phyloP scores from a whole-genome alignment of 2,888 invertebrate genomes.

The Rhopalosiphum nymphaeae region DNA sequence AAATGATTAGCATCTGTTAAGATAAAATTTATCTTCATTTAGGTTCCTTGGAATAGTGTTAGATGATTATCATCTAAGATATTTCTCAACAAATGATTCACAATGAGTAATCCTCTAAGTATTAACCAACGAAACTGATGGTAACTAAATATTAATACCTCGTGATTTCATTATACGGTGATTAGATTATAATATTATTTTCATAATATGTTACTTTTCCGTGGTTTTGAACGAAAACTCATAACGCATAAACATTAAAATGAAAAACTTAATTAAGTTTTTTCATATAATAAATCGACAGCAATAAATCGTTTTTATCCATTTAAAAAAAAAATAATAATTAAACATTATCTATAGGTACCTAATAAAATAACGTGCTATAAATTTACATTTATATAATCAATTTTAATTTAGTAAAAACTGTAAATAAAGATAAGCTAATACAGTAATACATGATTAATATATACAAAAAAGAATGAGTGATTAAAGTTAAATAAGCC shows the following conservation, averaged over 20 bases:
- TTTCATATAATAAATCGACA: background rate
- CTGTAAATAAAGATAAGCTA: background rate
- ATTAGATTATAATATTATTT: background rate
- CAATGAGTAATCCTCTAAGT: background rate
- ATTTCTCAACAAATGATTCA: background rate
- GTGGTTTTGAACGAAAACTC: background rate
- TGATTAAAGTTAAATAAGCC: background rate
- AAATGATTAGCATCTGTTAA: background rate
- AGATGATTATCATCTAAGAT: background rate
- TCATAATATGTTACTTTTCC: background rate
- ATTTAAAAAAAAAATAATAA: background rate
- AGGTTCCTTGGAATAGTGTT: background rate
- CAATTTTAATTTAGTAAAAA: background rate
- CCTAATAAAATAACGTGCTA: background rate
- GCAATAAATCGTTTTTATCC: background rate
- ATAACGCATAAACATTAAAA: background rate
- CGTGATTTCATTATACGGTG: background rate
- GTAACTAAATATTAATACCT: slow-evolving; percentile 12
- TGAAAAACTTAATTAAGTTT: background rate
- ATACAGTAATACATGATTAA: background rate
- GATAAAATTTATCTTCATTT: background rate
- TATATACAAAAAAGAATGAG: background rate
- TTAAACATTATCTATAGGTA: background rate
- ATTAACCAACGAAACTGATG: background rate
- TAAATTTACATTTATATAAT: background rate